Percentiles rank a stretch among this genome's conserved stretches.
Conservation (phyloP, 1,140 invertebrate genomes). For the Dendrolimus kikuchii region DNA sequence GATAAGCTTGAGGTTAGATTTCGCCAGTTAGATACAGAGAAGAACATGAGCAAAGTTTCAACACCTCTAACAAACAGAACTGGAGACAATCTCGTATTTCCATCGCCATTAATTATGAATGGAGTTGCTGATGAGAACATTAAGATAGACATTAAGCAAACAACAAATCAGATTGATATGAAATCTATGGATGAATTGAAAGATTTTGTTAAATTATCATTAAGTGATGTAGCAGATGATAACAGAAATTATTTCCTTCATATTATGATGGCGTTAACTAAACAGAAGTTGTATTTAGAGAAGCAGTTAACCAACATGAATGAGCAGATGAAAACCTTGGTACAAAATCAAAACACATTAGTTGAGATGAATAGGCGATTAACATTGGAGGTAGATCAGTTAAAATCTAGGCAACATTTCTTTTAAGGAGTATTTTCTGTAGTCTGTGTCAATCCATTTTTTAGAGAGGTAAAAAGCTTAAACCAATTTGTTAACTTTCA, state of each 20-base stretch:
- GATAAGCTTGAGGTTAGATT: conserved; percentile 39
- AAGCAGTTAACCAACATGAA: conserved; percentile 50
- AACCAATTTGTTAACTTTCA: no score
- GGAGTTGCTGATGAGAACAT: conserved; percentile 33
- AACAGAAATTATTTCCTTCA: conserved; percentile 61
- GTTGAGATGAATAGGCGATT: conserved; percentile 62
- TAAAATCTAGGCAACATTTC: conserved; percentile 41
- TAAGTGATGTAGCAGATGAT: conserved; percentile 58
- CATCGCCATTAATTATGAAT: conserved; percentile 45
- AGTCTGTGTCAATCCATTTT: no score
- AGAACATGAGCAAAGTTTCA: conserved; percentile 55
- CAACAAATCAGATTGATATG: conserved; percentile 32
- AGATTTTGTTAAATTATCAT: conserved; percentile 55
- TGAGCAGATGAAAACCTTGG: conserved; percentile 47
- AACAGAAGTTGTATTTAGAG: conserved; percentile 64
- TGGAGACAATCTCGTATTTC: conserved; percentile 37
- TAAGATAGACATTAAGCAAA: conserved; percentile 28
- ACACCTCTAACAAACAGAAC: conserved; percentile 45
- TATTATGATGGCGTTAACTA: conserved; percentile 62
- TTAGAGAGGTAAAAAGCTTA: no score
- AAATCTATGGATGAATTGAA: conserved; percentile 58
- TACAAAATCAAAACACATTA: conserved; percentile 52
- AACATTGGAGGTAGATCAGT: conserved; percentile 56
- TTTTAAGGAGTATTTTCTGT: conserved; percentile 11
- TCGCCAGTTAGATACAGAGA: conserved; percentile 44